These are phyloP conservation scores for Sepiola atlantica DNA, from an alignment of 2,888 invertebrate genomes.

Conservation along the genomic window DNA sequence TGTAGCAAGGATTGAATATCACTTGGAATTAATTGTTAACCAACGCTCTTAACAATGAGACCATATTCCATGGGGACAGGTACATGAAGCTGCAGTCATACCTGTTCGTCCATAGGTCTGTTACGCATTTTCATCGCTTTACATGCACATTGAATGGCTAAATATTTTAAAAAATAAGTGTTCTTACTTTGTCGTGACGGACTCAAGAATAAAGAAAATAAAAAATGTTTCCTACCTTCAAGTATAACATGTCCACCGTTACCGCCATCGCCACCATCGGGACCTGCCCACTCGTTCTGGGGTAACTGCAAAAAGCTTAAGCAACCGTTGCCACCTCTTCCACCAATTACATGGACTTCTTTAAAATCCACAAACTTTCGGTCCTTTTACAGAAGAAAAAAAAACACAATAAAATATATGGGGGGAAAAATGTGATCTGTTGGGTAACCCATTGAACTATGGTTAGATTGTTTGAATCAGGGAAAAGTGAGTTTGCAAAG, in stretches of 20 bases:
- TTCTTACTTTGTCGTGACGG: background rate
- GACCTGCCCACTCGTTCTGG: conserved; percentile 87
- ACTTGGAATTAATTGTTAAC: no score
- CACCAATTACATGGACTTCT: conserved; percentile 83
- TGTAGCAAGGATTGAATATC: no score
- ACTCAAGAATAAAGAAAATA: background rate
- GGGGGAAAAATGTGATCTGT: background rate
- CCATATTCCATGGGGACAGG: no score
- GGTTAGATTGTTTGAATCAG: background rate
- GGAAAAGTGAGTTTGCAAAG: background rate
- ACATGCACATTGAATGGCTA: no score
- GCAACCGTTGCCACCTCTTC: conserved; percentile 94
- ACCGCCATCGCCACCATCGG: conserved; percentile 97
- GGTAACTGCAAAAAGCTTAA: conserved; percentile 89
- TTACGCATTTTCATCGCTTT: no score
- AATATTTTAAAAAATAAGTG: no score
- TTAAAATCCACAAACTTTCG: conserved; percentile 83
- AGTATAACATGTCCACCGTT: conserved; percentile 95
- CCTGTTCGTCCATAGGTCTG: no score
- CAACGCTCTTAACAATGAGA: no score
- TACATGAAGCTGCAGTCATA: no score
- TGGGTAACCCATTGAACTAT: background rate
- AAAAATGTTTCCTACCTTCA: conserved; percentile 75
- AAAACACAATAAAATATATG: background rate
- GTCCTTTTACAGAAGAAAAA: conserved; percentile 52